These are phyloP conservation scores for Lampris incognitus DNA, from an alignment of 2,113 vertebrate species.

Conservation along the genomic window DNA sequence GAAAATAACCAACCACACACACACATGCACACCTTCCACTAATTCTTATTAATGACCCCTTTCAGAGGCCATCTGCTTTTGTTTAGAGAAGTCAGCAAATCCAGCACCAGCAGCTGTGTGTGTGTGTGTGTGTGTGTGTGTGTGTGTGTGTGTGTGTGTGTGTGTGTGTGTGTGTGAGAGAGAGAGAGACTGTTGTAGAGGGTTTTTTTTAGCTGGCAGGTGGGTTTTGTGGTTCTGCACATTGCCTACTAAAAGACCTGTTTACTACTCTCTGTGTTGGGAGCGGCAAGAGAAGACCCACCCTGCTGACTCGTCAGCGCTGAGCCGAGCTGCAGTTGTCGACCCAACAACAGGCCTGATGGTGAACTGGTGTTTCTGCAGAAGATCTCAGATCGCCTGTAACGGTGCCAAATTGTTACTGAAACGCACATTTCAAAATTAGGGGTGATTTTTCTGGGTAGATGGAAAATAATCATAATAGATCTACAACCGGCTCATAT, in stretches of 20 bases:
- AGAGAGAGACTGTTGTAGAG: too few species aligned
- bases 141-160: conserved; percentile 18
- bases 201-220: conserved; percentile 45
- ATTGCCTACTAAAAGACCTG: conserved; percentile 26
- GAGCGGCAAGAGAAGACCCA: background rate
- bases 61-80: conserved; percentile 61
- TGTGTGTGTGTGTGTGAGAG: conserved; percentile 13
- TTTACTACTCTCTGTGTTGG: background rate
- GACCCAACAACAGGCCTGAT: conserved; percentile 2
- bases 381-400: background rate
- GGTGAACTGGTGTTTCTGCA: conserved; percentile 13
- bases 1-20: conserved; percentile 62
- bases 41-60: conserved; percentile 51
- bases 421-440: background rate
- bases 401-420: background rate
- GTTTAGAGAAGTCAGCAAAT: conserved; percentile 12
- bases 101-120: conserved; percentile 44
- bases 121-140: conserved; percentile 15
- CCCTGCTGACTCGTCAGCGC: conserved; percentile 4
- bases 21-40: conserved; percentile 26
- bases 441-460: background rate
- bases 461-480: too few species aligned
- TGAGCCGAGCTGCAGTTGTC: conserved; percentile 40
- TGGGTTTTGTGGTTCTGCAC: conserved; percentile 26
- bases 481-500: too few species aligned